Evolutionary conservation across 2,888 invertebrate genomes (phyloP).

Genomic region (Galeruca laticollis): DNA sequence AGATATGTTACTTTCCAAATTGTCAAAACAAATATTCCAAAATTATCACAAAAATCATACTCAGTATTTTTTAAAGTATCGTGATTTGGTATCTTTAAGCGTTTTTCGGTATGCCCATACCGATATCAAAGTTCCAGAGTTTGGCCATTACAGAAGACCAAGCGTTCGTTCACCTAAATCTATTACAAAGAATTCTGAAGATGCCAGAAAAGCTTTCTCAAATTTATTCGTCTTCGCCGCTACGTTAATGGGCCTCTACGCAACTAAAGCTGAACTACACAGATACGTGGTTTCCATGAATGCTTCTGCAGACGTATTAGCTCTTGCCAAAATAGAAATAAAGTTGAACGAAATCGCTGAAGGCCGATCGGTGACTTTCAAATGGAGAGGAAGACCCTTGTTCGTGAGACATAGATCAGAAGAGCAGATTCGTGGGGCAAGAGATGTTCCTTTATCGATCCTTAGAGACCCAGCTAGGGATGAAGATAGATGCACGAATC

Average conservation of each 20-base stretch:
- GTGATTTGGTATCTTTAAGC: neutral
- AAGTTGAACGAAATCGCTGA: conserved; percentile 77
- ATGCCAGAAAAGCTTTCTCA: conserved; percentile 78
- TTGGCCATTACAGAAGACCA: conserved; percentile 81
- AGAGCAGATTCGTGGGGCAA: conserved; percentile 75
- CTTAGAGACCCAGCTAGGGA: conserved; percentile 75
- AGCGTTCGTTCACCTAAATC: conserved; percentile 71
- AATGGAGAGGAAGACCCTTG: conserved; percentile 85
- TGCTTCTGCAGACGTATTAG: conserved; percentile 80
- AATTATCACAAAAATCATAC: neutral
- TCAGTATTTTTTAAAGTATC: neutral
- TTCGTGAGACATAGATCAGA: conserved; percentile 79
- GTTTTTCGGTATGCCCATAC: conserved; percentile 75
- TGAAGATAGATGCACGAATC: conserved; percentile 64
- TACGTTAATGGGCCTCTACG: conserved; percentile 72
- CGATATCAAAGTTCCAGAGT: conserved; percentile 90
- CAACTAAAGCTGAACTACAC: conserved; percentile 70
- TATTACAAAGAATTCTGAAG: conserved; percentile 70
- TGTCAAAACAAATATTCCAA: conserved; percentile 6
- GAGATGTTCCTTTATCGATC: conserved; percentile 70
- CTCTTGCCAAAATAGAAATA: conserved; percentile 82
- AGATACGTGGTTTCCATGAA: conserved; percentile 73
- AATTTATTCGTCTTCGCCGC: conserved; percentile 82
- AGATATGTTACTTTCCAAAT: conserved; percentile 4
- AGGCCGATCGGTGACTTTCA: conserved; percentile 75